A percentile compares a stretch with the other conserved stretches of the same genome.
Evolutionary conservation across 2,113 vertebrate genomes (phyloP).

Genomic region (Cisticola juncidis): DNA sequence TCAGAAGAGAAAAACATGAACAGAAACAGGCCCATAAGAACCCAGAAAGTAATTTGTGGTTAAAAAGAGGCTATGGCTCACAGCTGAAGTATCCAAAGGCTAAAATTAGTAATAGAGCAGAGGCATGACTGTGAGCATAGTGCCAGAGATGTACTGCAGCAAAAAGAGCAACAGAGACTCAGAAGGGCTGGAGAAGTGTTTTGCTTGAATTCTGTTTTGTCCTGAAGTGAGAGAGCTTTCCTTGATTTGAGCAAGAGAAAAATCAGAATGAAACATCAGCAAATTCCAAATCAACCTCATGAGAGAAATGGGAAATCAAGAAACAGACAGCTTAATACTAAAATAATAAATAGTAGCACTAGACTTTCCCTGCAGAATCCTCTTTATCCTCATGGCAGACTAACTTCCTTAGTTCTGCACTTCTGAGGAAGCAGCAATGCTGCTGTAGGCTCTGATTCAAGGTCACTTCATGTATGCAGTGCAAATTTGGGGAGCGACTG

Average conservation of each 20-base stretch:
- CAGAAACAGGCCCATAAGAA: background rate
- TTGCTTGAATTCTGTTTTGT: background rate
- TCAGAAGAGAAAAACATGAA: constrained; percentile 24
- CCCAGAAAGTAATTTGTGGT: background rate
- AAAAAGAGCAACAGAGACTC: background rate
- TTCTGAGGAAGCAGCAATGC: background rate
- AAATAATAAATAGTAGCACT: background rate
- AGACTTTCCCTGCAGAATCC: background rate
- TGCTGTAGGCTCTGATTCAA: background rate
- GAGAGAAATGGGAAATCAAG: background rate
- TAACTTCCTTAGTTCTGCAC: background rate
- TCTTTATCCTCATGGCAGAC: background rate
- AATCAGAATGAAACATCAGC: background rate
- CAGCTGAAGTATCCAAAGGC: constrained; percentile 4
- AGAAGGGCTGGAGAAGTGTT: background rate
- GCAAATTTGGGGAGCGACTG: background rate
- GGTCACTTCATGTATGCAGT: background rate
- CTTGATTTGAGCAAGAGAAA: background rate
- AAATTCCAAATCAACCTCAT: background rate
- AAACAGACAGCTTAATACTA: background rate
- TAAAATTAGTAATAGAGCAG: constrained; percentile 26
- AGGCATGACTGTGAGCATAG: background rate
- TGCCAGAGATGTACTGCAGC: background rate
- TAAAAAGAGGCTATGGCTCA: background rate
- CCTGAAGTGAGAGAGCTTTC: background rate